Evolutionary conservation across 2,113 vertebrate species (phyloP), one percentile per base, ranked within the genome.

Genomic region (Corythornis madagascariensis): DNA sequence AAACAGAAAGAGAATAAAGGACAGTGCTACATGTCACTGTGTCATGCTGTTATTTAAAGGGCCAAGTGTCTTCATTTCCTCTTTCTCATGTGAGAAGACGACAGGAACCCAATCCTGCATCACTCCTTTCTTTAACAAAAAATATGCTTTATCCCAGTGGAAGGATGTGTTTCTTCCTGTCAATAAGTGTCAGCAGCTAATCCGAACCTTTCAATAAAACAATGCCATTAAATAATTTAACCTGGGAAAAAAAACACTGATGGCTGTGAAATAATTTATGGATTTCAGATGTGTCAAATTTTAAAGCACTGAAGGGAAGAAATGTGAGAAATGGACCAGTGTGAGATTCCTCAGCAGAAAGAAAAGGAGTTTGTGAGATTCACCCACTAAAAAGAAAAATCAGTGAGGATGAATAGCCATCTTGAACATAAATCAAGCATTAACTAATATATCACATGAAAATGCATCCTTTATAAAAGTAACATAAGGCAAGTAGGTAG

Each of bases 221-320:
- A 97, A 97, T 95, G 79, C 66, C 83, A 93, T 96, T 97, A 97
- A 97, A 98, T 97, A 97, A 97, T 97, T 97, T 97, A 97, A 95
- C 96, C 93, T 93, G 72, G 84, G 74, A 93, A 95, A 92, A 92
- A 35, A 95, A 95, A 63, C 89, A 95, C 86, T 91, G 84, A 94
- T 97, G 92, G 86, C 73, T 95, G 92, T 94, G 95, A 98, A 97
- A 97, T 97, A 96, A 97, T 96, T 96, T 96, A 97, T 97, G 79
- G 95, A 96, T 97, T 97, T 97, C 85, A 95, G 90, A 97, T 97
- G 79, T 91, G 93, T 96, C 96, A 97, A 97, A 96, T 75, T 94
- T 95, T 90, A 95, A 96, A 97, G 74, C n/a, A 77, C 52, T 26
- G 81, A 94, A 93, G 40, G 38, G 73, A 87, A 80, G 59, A 56